Evolutionary conservation across 2,113 vertebrate species (phyloP), one percentile per base, ranked within the genome.

Genomic region (Stigmatopora nigra): DNA sequence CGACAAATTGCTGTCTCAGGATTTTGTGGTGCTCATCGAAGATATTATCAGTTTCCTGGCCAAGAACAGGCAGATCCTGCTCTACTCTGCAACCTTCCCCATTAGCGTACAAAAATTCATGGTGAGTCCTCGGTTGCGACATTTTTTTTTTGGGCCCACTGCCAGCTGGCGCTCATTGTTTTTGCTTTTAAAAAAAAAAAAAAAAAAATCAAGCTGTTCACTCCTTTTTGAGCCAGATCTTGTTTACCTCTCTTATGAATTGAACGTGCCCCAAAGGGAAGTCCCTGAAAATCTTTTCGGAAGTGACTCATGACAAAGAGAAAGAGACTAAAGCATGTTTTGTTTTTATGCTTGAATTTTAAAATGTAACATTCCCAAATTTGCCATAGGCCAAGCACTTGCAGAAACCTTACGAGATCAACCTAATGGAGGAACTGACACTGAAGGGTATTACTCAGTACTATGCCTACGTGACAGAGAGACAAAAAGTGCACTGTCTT

Each of bases 391-490:
- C 76, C 53, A 91, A 90, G 74, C 88, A 92, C 70, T 86, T 91
- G 13, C 84, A 88, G 79, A 92, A 92, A 71, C 91, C 91, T 47
- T 92, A 92, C 12, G 91, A 92, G 86, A 92, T 92, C 31, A 92
- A 92, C 85, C 84, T 92, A 85, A 92, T 92, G 91, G 91, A 92
- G 82, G 91, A 92, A 73, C 84, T 92, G 71, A 92, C 91, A n/a
- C 80, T 92, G 76, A 92, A 92, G 79, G 91, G 91, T 79, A 92
- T 92, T 53, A 91, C 89, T 60, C 91, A 92, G 84, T 92, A 84
- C 85, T 92, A 91, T 44, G 91, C 91, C 70, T 92, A 91, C 64
- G 91, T 92, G 62, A 90, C 91, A 0, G 91, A 92, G 77, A 83
- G 89, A 69, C 90, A 91, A 77, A 91, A 91, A 82, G 90, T 92